Base-by-base conservation (phyloP, 2,797 vertebrate species). In the Ctenosaura bakeri region DNA sequence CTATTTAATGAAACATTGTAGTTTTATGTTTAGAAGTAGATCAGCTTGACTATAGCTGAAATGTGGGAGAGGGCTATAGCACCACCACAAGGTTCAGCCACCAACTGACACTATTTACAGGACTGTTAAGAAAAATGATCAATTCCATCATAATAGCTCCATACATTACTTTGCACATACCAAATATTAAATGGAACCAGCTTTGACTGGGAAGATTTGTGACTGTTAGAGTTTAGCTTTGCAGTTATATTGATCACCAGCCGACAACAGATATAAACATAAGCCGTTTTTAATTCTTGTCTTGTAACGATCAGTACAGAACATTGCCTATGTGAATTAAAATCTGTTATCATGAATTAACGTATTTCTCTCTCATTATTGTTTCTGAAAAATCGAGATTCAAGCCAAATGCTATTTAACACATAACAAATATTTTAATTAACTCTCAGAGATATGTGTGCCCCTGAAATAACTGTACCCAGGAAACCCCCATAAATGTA, bases 401-500 rank as follows among this genome's bases (percentile, higher is more conserved):
- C 26, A 69, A 14, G 13, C 66, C 66, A 69, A 69, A 69, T 69
- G 6, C 22, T 89, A 74, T 13, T 59, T 5, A 1, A 1, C 0
- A 71, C 88, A 59, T 82, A 71, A 12, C 64, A 83, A 83, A 76
- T n/a, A 20, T 9, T 29, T 29, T 82, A 18, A 18, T 91, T 89
- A 35, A 14, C 62, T 91, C 88, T 54, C 14, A 35, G 13, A 91
- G 22, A 24, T 85, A 26, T 54, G 7, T 42, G 4, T 87, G 9
- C 2, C 26, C 62, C 50, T 90, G 29, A 50, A 89, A 16, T 38
- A 69, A 32, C 29, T 69, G 66, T 29, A 69, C 1, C 29, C 29
- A 32, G 32, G n/a, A 14, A 94, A 16, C 16, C 1, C 81, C 42
- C 83, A 10, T 82, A 77, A 78, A 83, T 87, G 71, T 88, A 42